phyloP scores from a whole-genome alignment of 2,888 invertebrate species.

The Erebia palarica region DNA sequence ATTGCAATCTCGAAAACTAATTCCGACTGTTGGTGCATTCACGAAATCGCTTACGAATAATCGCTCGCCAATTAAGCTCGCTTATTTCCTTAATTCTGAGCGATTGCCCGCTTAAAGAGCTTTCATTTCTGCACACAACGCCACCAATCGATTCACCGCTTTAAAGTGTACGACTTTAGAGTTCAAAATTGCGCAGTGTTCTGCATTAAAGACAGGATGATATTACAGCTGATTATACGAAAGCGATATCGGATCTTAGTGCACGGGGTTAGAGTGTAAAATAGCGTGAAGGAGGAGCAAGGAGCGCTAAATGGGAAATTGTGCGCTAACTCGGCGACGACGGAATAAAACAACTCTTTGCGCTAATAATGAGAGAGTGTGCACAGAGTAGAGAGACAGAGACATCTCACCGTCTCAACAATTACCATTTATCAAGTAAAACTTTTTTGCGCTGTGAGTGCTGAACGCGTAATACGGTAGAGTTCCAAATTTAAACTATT shows the following conservation, averaged over 20 bases:
- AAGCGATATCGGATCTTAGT: constrained; percentile 47
- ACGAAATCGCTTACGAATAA: constrained; percentile 61
- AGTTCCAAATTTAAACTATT: too few species aligned
- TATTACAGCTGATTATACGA: constrained; percentile 44
- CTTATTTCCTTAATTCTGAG: constrained; percentile 78
- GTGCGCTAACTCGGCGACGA: constrained; percentile 73
- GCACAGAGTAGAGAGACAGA: constrained; percentile 51
- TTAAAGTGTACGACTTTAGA: background rate
- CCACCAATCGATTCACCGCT: constrained; percentile 17
- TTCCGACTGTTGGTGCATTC: constrained; percentile 37
- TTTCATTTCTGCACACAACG: constrained; percentile 48
- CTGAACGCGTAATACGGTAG: too few species aligned
- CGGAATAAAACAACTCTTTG: constrained; percentile 80
- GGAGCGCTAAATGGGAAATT: constrained; percentile 77
- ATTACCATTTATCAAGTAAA: background rate
- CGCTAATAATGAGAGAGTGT: constrained; percentile 77
- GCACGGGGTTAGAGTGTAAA: constrained; percentile 44
- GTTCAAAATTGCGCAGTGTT: constrained; percentile 37
- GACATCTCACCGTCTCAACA: constrained; percentile 19
- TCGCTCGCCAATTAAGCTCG: constrained; percentile 75
- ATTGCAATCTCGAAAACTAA: constrained; percentile 49
- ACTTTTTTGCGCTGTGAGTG: too few species aligned
- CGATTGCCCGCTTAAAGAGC: constrained; percentile 68
- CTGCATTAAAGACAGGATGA: constrained; percentile 41
- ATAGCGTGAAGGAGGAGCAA: constrained; percentile 51